phyloP scores from a whole-genome alignment of 2,113 vertebrate genomes.

The Eclectus roratus region DNA sequence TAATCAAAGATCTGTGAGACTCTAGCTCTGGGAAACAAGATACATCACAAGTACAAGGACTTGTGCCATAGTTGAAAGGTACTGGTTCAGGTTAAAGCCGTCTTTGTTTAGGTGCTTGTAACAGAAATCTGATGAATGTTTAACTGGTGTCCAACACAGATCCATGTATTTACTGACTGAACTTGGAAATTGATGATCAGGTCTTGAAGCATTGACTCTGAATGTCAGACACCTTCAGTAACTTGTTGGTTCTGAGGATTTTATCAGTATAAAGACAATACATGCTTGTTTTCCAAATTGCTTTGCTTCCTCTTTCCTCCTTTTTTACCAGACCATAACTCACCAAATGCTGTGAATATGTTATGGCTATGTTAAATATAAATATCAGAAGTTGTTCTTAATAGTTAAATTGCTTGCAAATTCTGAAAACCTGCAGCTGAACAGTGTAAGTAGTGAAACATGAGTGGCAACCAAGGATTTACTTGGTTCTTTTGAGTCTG shows the following conservation, averaged over 20 bases:
- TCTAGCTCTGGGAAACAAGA: neutral
- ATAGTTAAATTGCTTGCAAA: neutral
- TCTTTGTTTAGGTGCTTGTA: neutral
- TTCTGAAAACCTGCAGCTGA: neutral
- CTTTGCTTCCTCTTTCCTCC: neutral
- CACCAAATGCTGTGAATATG: neutral
- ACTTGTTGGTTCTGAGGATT: neutral
- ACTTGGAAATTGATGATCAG: neutral
- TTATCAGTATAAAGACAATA: neutral
- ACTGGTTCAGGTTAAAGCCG: neutral
- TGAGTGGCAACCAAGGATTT: neutral
- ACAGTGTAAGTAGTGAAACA: neutral
- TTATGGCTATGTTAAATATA: neutral
- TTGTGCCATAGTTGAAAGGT: neutral
- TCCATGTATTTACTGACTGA: neutral
- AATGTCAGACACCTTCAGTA: neutral
- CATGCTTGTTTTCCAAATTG: neutral
- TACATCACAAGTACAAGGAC: neutral
- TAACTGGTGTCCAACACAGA: neutral
- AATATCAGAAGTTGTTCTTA: neutral
- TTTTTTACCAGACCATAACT: neutral
- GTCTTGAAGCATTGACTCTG: neutral
- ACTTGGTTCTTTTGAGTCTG: neutral
- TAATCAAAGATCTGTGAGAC: neutral
- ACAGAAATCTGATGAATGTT: neutral